Evolutionary conservation across 2,888 invertebrate genomes (phyloP), one percentile per base, ranked within the genome.

Genomic region (Diogma glabrata): DNA sequence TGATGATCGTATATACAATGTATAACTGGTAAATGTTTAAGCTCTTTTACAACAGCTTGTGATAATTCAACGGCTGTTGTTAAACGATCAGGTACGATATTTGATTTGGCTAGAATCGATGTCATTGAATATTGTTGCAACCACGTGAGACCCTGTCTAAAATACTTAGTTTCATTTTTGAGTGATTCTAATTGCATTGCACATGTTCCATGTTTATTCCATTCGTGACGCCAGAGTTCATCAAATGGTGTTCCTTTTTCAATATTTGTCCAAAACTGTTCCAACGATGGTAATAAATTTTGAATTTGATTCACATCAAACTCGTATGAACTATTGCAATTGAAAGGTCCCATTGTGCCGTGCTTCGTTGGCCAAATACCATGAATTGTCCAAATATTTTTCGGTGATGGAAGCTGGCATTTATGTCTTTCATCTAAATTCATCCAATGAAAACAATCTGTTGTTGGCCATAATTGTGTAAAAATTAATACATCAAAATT

Each of bases 201-300:
- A 62, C 89, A 89, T 0, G 87, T 87, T 3, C 89, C 89, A 63
- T 89, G 89, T 60, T 89, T 89, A 1, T 71, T 64, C 88, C 88
- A 89, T 65, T 89, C 89, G 61, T 89, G 87, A 52, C 78, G 72
- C 87, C 87, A 88, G 19, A 88, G 72, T 9, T 77, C 72, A 58
- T 80, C 69, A 17, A 28, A 47, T n/a, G 23, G 52, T 53, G 64
- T 63, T 67, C 77, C 75, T 58, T 75, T 75, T 63, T 86, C 81
- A 51, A 89, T 71, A 59, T 87, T 84, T 1, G 79, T 76, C 90
- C 90, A 90, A 56, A 75, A 76, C 40, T 74, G 67, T 53, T 75
- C 70, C 52, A 87, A 61, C 33, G 75, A 66, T 4, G 64, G 59
- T 57, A 76, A 71, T 49, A 89, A 76, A 0, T 78, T 72, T 20